A percentile compares a stretch with the other conserved stretches of the same genome.
These are phyloP conservation scores for Gandaritis pyraliata DNA, from an alignment of 2,888 invertebrate species.

Conservation along the genomic window DNA sequence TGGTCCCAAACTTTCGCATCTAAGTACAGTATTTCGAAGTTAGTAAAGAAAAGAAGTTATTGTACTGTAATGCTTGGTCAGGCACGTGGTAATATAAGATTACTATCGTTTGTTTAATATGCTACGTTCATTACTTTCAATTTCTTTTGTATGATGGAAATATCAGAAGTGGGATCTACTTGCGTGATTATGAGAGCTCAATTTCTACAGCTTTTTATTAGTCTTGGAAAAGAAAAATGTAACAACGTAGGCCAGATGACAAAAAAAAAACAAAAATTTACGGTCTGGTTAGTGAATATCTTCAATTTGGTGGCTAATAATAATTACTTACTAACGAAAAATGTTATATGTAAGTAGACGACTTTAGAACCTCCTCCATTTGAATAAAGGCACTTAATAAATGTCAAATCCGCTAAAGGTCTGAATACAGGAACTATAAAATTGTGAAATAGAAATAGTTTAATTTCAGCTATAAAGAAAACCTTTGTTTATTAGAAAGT, in stretches of 20 bases:
- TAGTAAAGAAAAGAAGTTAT: slow-evolving; percentile 1
- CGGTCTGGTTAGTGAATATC: too few species aligned
- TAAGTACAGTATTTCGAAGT: background rate
- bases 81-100: slow-evolving; percentile 19
- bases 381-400: too few species aligned
- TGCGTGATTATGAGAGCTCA: slow-evolving; percentile 13
- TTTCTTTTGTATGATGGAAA: slow-evolving; percentile 26
- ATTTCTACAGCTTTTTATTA: slow-evolving; percentile 2
- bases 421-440: too few species aligned
- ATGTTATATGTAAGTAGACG: too few species aligned
- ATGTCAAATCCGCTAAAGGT: too few species aligned
- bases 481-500: slow-evolving; percentile 51
- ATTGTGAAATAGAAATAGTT: too few species aligned
- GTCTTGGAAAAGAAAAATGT: background rate
- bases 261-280: too few species aligned
- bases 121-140: slow-evolving; percentile 31
- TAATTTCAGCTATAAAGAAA: too few species aligned
- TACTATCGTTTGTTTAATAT: slow-evolving; percentile 25
- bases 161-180: slow-evolving; percentile 19
- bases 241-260: background rate
- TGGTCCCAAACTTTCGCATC: background rate
- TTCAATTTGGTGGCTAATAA: too few species aligned
- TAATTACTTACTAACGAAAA: too few species aligned
- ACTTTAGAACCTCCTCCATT: too few species aligned
- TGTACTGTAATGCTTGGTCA: slow-evolving; percentile 13